Evolutionary conservation across 2,888 invertebrate species (phyloP).

Genomic region (Mechanitis messenoides): DNA sequence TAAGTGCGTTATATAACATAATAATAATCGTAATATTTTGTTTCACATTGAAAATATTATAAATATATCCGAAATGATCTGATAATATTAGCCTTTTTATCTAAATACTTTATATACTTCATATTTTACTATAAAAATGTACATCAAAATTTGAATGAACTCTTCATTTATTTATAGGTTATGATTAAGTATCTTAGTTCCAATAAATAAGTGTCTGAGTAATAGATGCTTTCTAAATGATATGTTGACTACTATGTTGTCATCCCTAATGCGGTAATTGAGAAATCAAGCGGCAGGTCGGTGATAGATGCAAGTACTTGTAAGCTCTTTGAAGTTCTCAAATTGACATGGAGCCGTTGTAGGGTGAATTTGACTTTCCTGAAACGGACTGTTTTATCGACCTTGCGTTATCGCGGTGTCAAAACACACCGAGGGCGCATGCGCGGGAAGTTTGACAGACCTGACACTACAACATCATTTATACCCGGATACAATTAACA

Average conservation of each 20-base stretch:
- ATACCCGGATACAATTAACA: slow-evolving; percentile 25
- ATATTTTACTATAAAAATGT: no score
- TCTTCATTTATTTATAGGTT: no score
- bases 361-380: neutral
- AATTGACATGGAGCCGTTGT: neutral
- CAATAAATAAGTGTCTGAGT: no score
- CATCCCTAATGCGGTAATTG: no score
- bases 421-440: slow-evolving; percentile 54
- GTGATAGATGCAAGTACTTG: no score
- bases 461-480: slow-evolving; percentile 44
- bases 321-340: neutral
- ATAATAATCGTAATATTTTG: slow-evolving; percentile 11
- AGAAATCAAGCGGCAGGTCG: no score
- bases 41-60: neutral
- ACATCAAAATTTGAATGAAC: no score
- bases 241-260: no score
- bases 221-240: no score
- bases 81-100: no score
- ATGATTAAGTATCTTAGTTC: no score
- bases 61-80: neutral
- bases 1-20: slow-evolving; percentile 12
- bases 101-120: no score
- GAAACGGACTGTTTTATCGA: slow-evolving; percentile 56
- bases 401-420: slow-evolving; percentile 42
- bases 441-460: slow-evolving; percentile 54